Percentiles rank a stretch among this genome's conserved stretches.
phyloP scores from a whole-genome alignment of 2,797 vertebrate species.

The Eremophila alpestris region DNA sequence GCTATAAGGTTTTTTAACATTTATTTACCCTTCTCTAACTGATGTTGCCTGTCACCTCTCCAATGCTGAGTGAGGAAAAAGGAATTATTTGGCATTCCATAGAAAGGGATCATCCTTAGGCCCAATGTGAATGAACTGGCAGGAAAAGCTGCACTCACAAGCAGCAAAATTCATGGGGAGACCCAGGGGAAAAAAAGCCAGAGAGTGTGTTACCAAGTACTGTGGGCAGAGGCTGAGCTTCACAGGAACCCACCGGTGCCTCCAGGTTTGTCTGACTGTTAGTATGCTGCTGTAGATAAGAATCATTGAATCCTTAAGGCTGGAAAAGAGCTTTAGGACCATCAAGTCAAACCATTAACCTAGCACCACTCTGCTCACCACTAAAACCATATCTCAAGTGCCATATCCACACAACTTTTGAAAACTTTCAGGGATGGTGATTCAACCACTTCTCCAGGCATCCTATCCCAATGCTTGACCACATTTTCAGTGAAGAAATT shows the following conservation, averaged over 20 bases:
- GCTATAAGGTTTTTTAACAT: neutral
- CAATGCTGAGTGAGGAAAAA: neutral
- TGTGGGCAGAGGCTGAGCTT: neutral
- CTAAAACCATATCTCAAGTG: neutral
- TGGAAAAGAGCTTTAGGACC: neutral
- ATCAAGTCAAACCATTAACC: neutral
- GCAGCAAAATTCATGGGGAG: neutral
- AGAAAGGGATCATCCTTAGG: neutral
- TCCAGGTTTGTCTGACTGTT: neutral
- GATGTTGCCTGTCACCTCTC: neutral
- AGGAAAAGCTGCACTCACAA: neutral
- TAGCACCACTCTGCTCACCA: neutral
- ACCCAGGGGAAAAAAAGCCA: neutral
- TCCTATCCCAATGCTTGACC: neutral
- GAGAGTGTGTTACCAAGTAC: neutral
- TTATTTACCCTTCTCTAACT: neutral
- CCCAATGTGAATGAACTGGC: neutral
- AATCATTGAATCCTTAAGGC: neutral
- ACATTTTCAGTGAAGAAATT: neutral
- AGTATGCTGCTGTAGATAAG: neutral
- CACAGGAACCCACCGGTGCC: rapidly evolving
- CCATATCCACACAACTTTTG: neutral
- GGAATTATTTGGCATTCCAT: neutral
- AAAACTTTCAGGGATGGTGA: neutral
- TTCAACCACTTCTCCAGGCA: neutral